Percentiles rank a stretch among this genome's conserved stretches.
Conservation (phyloP, 35 echinoderm and acorn worm species). For the Eucidaris tribuloides region DNA sequence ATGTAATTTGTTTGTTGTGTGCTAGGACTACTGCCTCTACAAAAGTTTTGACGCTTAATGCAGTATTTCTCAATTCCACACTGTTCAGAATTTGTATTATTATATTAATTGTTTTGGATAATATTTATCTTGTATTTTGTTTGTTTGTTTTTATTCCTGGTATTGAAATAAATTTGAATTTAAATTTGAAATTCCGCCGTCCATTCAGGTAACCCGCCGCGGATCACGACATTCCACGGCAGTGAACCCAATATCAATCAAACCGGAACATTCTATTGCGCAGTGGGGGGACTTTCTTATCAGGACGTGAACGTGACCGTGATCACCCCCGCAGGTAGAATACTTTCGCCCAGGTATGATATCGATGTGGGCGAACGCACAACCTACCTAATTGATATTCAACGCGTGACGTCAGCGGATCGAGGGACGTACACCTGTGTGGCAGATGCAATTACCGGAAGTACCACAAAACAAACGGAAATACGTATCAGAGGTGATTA, state of each 20-base stretch:
- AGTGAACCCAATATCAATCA: not conserved
- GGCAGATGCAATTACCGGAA: conserved; percentile 26
- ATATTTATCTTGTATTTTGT: too few relatives aligned
- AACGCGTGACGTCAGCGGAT: not conserved
- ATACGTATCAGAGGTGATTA: conserved; percentile 44
- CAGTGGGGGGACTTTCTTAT: not conserved
- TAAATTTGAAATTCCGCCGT: too few relatives aligned
- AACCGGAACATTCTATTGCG: conserved; percentile 9
- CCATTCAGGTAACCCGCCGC: conserved; percentile 31
- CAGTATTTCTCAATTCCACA: too few relatives aligned
- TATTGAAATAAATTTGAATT: too few relatives aligned
- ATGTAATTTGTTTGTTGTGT: too few relatives aligned
- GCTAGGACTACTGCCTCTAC: too few relatives aligned
- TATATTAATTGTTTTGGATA: too few relatives aligned
- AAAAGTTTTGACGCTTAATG: too few relatives aligned
- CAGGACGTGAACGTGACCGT: conserved; percentile 37
- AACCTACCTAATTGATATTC: not conserved
- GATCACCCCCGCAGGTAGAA: not conserved
- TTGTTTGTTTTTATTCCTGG: too few relatives aligned
- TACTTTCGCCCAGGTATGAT: not conserved
- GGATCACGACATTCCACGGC: not conserved
- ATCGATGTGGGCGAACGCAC: not conserved
- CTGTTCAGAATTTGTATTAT: too few relatives aligned
- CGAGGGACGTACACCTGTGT: conserved; percentile 48
- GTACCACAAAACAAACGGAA: not conserved